Evolutionary conservation across 2,888 invertebrate genomes (phyloP), one percentile per base, ranked within the genome.

Genomic region (Poecilobothrus nobilitatus): DNA sequence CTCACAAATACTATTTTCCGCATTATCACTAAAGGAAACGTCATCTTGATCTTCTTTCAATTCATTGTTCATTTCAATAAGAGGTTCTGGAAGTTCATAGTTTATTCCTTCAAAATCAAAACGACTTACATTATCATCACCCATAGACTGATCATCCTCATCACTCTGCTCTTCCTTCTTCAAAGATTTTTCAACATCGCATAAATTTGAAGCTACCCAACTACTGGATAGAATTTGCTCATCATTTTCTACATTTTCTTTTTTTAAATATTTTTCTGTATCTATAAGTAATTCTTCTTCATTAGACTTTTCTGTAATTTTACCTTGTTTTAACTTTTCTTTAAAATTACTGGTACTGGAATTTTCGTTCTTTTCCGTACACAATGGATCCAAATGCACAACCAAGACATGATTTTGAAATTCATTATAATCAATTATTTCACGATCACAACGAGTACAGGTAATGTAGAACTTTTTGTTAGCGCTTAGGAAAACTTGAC

Each of bases 361-460:
- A 37, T 10, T 37, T 53, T 18, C n/a, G 3, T 53, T n/a, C 15
- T 53, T 53, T 18, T 53, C 53, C 6, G 53, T 53, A 53, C 53
- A 53, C 18, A 53, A n/a, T n/a, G 53, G 53, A 53, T 53, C 53
- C n/a, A 53, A n/a, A 18, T 53, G 53, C 18, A 53, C 15, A 15
- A 18, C n/a, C n/a, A 53, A 53, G 53, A 53, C 53, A 53, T 53
- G 53, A 6, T 53, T 15, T n/a, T 53, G 53, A 18, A 53, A 53
- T 18, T 53, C 53, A 53, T n/a, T 53, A 53, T 53, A 53, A n/a
- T 53, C 53, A 53, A 53, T 53, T 53, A 53, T 53, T 53, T 53
- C 53, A 18, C n/a, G 18, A 2, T 53, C 53, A 18, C 53, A 53
- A 53, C 53, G 53, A 53, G 53, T 53, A 53, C 53, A 53, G 15